Conservation (phyloP, 2,888 invertebrate genomes). For the Epicampocera succincta region DNA sequence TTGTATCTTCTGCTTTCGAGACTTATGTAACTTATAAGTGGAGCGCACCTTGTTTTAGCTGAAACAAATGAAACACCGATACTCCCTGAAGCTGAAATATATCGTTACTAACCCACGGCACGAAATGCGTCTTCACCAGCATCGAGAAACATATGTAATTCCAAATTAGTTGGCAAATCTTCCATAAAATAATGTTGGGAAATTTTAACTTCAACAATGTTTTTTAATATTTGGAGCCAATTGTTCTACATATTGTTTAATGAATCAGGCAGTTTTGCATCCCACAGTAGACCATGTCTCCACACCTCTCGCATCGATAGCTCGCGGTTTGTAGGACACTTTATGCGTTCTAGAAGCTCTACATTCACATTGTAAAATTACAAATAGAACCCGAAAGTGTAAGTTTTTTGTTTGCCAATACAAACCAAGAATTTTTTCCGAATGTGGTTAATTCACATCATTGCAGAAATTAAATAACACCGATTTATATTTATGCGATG, state of each 20-base stretch:
- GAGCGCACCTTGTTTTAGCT: constrained; percentile 59
- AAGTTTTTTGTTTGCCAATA: neutral
- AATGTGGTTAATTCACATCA: no score
- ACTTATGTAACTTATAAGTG: constrained; percentile 5
- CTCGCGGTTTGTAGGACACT: no score
- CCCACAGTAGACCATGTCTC: neutral
- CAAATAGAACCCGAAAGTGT: neutral
- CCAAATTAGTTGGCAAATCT: no score
- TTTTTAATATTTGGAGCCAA: no score
- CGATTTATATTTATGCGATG: no score
- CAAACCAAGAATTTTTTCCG: neutral
- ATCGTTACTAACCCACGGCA: constrained; percentile 57
- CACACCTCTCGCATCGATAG: constrained; percentile 17
- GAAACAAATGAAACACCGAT: constrained; percentile 31
- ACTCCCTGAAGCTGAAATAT: neutral
- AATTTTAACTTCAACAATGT: no score
- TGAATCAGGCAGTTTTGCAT: no score
- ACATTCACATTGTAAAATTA: neutral
- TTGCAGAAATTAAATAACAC: no score
- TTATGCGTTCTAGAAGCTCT: neutral
- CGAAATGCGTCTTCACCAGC: constrained; percentile 59
- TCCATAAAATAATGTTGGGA: no score
- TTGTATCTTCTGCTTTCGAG: constrained; percentile 2
- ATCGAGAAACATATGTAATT: constrained; percentile 61
- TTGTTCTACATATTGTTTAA: no score